A percentile compares a stretch with the other conserved stretches of the same genome.
These are phyloP conservation scores for Trichonephila inaurata DNA, from an alignment of 1,140 invertebrate species.

Conservation along the genomic window DNA sequence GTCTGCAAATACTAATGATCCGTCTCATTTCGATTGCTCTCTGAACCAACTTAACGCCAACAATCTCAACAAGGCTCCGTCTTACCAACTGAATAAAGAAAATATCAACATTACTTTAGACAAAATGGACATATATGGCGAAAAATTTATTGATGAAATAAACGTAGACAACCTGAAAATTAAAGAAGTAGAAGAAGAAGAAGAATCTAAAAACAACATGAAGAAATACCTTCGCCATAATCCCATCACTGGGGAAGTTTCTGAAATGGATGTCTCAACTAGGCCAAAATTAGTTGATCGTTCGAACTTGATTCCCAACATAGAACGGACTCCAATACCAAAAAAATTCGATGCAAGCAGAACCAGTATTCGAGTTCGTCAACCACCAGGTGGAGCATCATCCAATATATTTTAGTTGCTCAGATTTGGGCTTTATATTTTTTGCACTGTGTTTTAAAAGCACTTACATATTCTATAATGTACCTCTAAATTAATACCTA, in stretches of 20 bases:
- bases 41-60: not conserved
- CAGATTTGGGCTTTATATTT: not conserved
- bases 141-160: not conserved
- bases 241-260: slow-evolving; percentile 50
- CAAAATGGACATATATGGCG: not conserved
- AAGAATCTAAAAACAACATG: not conserved
- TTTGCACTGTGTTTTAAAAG: not conserved
- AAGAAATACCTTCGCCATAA: slow-evolving; percentile 8
- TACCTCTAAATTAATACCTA: not conserved
- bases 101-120: not conserved
- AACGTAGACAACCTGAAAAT: not conserved
- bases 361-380: slow-evolving; percentile 26
- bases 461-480: not conserved
- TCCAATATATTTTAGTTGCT: not conserved
- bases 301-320: not conserved
- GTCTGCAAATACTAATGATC: not conserved
- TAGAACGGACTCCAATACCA: not conserved
- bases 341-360: not conserved
- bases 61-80: not conserved
- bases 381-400: slow-evolving; percentile 40
- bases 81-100: not conserved
- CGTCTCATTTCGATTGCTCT: not conserved
- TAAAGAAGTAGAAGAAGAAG: not conserved
- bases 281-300: slow-evolving; percentile 18
- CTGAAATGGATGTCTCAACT: not conserved